Percentiles rank a stretch among this genome's conserved stretches.
phyloP scores from a whole-genome alignment of 1,140 invertebrate genomes.

The Sinonovacula constricta region DNA sequence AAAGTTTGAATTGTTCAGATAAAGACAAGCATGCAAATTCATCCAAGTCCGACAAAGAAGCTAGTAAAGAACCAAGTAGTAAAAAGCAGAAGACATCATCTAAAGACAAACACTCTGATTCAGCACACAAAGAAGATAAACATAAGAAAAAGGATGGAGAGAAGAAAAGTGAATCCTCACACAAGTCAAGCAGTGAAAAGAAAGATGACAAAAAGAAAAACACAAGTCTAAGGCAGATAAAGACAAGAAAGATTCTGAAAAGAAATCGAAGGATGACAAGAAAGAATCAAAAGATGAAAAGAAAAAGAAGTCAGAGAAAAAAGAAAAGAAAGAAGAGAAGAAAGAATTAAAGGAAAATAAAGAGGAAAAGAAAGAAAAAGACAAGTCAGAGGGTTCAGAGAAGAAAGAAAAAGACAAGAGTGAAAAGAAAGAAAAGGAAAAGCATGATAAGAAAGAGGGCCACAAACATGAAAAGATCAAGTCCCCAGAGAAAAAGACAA shows the following conservation, averaged over 20 bases:
- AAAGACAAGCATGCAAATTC: conserved; percentile 28
- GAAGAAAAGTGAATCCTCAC: conserved; percentile 34
- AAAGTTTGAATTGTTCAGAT: conserved; percentile 20
- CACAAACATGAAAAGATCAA: conserved; percentile 21
- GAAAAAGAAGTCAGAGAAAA: conserved; percentile 48
- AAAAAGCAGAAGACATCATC: conserved; percentile 38
- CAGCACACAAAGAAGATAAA: conserved; percentile 41
- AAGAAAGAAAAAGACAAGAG: conserved; percentile 40
- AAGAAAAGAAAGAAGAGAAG: conserved; percentile 29
- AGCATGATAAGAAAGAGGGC: conserved; percentile 35
- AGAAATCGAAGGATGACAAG: conserved; percentile 49
- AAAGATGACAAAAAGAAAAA: conserved; percentile 52
- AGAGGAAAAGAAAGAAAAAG: conserved; percentile 38
- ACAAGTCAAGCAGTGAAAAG: conserved; percentile 34
- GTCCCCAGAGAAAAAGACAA: conserved; percentile 44
- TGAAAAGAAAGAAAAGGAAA: conserved; percentile 42
- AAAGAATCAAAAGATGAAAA: conserved; percentile 56
- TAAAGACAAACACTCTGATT: conserved; percentile 45
- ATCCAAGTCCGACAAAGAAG: conserved; percentile 32
- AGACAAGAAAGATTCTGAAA: conserved; percentile 49
- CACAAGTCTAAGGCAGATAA: conserved; percentile 49
- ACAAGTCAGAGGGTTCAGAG: conserved; percentile 8
- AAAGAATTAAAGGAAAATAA: conserved; percentile 32
- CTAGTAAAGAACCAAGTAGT: conserved; percentile 40
- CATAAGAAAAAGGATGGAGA: conserved; percentile 41